Conservation (phyloP, 2,113 vertebrate genomes). For the Microtus pennsylvanicus region DNA sequence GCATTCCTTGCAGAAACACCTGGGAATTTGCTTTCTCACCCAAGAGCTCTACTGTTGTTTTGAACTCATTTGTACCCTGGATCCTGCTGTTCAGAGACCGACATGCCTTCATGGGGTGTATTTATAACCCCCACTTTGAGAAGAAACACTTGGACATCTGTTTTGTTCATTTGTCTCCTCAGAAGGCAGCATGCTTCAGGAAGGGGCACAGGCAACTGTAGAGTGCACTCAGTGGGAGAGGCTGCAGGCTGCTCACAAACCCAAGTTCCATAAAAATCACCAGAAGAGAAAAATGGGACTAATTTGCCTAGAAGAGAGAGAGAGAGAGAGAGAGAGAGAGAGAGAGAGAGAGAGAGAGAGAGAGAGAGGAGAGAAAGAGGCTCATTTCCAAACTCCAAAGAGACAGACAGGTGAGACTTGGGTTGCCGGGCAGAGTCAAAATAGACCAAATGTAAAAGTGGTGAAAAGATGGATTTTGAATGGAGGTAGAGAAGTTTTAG, state of each 20-base stretch:
- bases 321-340: too few species aligned
- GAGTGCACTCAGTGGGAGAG: neutral
- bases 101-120: slow-evolving; percentile 54
- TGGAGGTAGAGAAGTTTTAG: neutral
- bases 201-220: slow-evolving; percentile 61
- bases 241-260: slow-evolving; percentile 35
- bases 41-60: slow-evolving; percentile 30
- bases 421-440: neutral
- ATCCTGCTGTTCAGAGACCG: slow-evolving; percentile 61
- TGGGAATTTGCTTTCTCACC: slow-evolving; percentile 70
- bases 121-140: slow-evolving; percentile 68
- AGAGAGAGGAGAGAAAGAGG: neutral
- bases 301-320: neutral
- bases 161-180: slow-evolving; percentile 75
- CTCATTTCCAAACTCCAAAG: neutral
- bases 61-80: slow-evolving; percentile 41
- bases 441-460: neutral
- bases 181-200: slow-evolving; percentile 38
- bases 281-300: neutral
- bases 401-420: neutral
- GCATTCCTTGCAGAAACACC: slow-evolving; percentile 69
- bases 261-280: neutral
- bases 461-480: neutral
- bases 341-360: neutral
- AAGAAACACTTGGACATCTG: slow-evolving; percentile 76